Conservation (phyloP, 2,797 vertebrate genomes). For the Sphaeramia orbicularis region DNA sequence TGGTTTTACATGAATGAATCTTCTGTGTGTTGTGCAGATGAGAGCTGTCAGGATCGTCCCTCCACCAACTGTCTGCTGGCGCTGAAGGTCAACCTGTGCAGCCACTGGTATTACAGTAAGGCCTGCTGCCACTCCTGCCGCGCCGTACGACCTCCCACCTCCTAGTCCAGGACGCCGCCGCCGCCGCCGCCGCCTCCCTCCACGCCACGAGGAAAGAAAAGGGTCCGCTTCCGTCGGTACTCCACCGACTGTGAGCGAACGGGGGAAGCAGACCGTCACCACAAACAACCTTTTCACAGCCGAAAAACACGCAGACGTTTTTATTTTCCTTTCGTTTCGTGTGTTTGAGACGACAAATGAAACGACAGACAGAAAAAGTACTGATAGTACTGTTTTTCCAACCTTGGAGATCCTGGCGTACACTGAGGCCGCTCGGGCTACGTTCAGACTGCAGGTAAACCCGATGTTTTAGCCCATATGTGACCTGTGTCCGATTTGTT, state of each 20-base stretch:
- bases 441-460: too few relatives aligned
- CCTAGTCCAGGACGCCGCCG: constrained; percentile 56
- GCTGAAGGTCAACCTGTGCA: constrained; percentile 96
- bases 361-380: too few relatives aligned
- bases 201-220: constrained; percentile 7
- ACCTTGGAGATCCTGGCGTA: too few relatives aligned
- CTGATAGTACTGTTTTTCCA: too few relatives aligned
- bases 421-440: too few relatives aligned
- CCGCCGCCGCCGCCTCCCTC: neutral
- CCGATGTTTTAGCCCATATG: too few relatives aligned
- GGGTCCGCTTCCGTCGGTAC: constrained; percentile 5
- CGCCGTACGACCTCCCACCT: constrained; percentile 59
- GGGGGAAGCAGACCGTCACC: constrained; percentile 16
- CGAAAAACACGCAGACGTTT: too few relatives aligned
- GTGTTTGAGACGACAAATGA: too few relatives aligned
- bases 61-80: constrained; percentile 96
- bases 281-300: too few relatives aligned
- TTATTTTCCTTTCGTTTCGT: too few relatives aligned
- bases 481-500: too few relatives aligned
- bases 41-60: constrained; percentile 96
- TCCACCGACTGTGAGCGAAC: constrained; percentile 44
- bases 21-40: constrained; percentile 81
- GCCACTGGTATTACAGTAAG: constrained; percentile 99
- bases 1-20: neutral
- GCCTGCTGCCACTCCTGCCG: constrained; percentile 97